Percentiles rank a stretch among this genome's conserved stretches.
phyloP scores from a whole-genome alignment of 2,113 vertebrate genomes.

The Excalfactoria chinensis region DNA sequence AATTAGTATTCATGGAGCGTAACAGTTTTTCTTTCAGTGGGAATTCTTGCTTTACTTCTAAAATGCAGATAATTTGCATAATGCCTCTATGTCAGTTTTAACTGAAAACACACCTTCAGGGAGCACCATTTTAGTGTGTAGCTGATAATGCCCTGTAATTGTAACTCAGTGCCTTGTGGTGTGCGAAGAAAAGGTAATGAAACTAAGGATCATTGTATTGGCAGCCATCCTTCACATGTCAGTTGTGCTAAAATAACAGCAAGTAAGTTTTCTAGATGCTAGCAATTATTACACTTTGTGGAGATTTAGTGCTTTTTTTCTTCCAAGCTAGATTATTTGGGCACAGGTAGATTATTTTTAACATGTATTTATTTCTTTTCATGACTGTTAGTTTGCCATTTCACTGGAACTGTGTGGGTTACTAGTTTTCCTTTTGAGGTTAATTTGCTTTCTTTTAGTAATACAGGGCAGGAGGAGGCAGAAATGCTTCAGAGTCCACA shows the following conservation, averaged over 20 bases:
- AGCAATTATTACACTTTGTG: neutral
- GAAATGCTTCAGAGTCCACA: neutral
- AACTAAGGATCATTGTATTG: neutral
- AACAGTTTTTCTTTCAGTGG: neutral
- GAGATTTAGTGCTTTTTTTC: neutral
- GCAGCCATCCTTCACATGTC: neutral
- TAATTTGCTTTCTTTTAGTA: neutral
- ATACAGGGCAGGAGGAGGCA: neutral
- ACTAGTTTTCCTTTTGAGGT: neutral
- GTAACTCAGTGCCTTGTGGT: neutral
- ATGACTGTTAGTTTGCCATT: neutral
- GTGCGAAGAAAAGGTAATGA: neutral
- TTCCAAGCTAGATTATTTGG: no score
- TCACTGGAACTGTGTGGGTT: neutral
- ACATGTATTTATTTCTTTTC: neutral
- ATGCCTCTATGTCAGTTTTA: neutral
- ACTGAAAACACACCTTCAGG: neutral
- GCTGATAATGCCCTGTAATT: neutral
- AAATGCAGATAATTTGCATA: neutral
- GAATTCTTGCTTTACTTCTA: constrained; percentile 25
- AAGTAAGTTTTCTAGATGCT: neutral
- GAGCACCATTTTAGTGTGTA: neutral
- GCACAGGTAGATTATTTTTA: neutral
- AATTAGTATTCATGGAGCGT: neutral
- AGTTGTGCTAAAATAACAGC: neutral